Base-by-base conservation (phyloP, 2,888 invertebrate species). In the Agrotis exclamationis region DNA sequence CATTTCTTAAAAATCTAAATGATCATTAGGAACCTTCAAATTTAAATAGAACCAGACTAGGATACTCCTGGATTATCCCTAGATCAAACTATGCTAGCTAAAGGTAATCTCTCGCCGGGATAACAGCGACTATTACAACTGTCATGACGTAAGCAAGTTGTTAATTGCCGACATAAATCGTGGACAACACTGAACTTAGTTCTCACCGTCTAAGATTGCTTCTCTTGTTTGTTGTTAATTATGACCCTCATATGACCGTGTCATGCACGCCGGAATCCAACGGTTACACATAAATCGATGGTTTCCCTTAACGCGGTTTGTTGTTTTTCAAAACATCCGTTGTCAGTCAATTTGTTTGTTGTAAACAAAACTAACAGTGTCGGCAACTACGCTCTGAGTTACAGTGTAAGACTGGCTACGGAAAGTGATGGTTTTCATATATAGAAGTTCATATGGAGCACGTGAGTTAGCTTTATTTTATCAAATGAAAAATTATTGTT, bases 381-480 rank as follows among this genome's bases (percentile, higher is more conserved):
- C 51, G 44, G 18, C 24, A 16, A 11, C 53, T 64, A 47, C 39
- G 16, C 24, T 9, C 9, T 33, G 16, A 48, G 45, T 45, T 65
- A 58, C 70, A 76, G 70, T 80, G 63, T 45, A 28, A 59, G 28
- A 44, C 47, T 50, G 62, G 18, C 57, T 53, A 63, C 71, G 24
- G 70, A 65, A 60, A 75, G 83, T 77, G 80, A 77, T 82, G 77
- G 84, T 79, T 75, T 72, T 53, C 45, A 9, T 66, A 65, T 50
- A 66, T 68, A 67, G 59, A 76, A 66, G 14, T 58, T 76, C 78
- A 64, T 73, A 88, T 88, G 86, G 84, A 87, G 75, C 79, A 69
- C 63, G 89, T 90, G 71, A 88, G 90, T 87, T 64, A 20, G 13
- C 1, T 56, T 56, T 33, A 20, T 56, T 14, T 56, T 33, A 33